phyloP scores from a whole-genome alignment of 2,113 vertebrate genomes.

The Gadus macrocephalus region DNA sequence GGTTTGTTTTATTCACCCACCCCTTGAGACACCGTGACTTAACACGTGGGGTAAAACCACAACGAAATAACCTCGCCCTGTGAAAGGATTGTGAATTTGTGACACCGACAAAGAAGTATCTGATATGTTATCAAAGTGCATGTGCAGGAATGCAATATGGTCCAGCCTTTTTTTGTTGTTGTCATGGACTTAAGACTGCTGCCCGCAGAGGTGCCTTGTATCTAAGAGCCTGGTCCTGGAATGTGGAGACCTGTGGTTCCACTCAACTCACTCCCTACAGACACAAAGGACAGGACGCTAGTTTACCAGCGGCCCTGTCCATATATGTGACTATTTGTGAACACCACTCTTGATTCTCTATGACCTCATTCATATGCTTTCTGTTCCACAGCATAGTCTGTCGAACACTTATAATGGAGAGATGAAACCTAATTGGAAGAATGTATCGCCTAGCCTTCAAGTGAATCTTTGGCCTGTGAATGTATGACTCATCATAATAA shows the following conservation, averaged over 20 bases:
- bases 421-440: background rate
- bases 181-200: slow-evolving; percentile 30
- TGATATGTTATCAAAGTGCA: slow-evolving; percentile 5
- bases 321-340: slow-evolving; percentile 32
- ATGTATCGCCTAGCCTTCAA: slow-evolving; percentile 22
- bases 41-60: no score
- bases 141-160: slow-evolving; percentile 23
- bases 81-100: no score
- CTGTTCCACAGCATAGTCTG: slow-evolving; percentile 34
- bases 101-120: no score
- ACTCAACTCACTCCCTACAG: slow-evolving; percentile 35
- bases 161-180: slow-evolving; percentile 22
- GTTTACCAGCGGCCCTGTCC: slow-evolving; percentile 39
- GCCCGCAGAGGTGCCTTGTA: slow-evolving; percentile 59
- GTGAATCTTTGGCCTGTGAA: slow-evolving; percentile 42
- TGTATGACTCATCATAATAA: slow-evolving; percentile 53
- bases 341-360: slow-evolving; percentile 34
- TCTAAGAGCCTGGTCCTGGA: slow-evolving; percentile 60
- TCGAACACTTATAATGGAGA: no score
- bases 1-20: no score
- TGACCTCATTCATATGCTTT: slow-evolving; percentile 36
- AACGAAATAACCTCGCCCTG: no score
- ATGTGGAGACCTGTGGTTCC: slow-evolving; percentile 65
- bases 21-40: no score
- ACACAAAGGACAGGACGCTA: slow-evolving; percentile 56